Evolutionary conservation across 2,113 vertebrate genomes (phyloP).

Genomic region (Myotis davidii): DNA sequence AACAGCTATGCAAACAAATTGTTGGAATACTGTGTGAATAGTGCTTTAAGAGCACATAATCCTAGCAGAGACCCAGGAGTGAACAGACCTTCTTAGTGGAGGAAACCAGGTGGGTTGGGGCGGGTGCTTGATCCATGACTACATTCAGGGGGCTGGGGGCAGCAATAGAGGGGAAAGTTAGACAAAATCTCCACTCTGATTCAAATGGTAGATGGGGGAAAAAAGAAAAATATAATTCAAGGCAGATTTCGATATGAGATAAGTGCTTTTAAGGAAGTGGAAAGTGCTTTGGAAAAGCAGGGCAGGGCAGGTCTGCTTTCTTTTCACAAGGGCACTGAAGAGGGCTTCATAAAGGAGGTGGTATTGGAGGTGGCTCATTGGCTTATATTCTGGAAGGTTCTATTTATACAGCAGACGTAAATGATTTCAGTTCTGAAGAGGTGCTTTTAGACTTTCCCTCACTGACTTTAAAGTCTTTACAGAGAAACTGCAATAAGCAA

Average conservation of each 20-base stretch:
- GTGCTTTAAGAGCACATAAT: slow-evolving; percentile 48
- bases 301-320: neutral
- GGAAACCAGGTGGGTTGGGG: neutral
- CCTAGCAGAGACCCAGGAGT: neutral
- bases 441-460: slow-evolving; percentile 53
- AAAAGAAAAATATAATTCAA: slow-evolving; percentile 25
- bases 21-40: neutral
- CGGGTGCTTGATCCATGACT: neutral
- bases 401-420: slow-evolving; percentile 64
- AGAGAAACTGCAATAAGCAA: slow-evolving; percentile 69
- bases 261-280: neutral
- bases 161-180: neutral
- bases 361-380: slow-evolving; percentile 3
- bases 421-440: slow-evolving; percentile 55
- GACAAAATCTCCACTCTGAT: slow-evolving; percentile 1
- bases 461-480: slow-evolving; percentile 58
- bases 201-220: neutral
- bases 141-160: neutral
- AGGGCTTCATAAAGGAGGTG: slow-evolving; percentile 49
- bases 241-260: neutral
- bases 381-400: slow-evolving; percentile 54
- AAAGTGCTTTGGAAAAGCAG: slow-evolving; percentile 38
- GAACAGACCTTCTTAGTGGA: neutral
- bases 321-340: slow-evolving; percentile 26
- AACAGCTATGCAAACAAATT: slow-evolving; percentile 56